Conservation (phyloP, 2,888 invertebrate genomes). For the Thelaira solivaga region DNA sequence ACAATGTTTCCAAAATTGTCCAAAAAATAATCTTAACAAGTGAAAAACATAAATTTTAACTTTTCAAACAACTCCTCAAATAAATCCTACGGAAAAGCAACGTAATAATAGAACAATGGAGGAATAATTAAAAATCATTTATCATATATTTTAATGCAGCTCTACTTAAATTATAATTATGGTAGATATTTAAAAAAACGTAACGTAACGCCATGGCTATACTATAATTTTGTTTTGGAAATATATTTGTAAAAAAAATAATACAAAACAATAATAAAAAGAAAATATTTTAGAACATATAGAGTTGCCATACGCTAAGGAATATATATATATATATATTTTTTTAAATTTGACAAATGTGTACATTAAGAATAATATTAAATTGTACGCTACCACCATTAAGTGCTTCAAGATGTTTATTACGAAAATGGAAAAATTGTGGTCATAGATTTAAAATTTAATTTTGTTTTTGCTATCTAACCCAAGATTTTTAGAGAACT, state of each 20-base stretch:
- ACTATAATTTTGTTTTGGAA: conserved; percentile 40
- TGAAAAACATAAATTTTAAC: conserved; percentile 8
- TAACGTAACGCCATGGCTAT: conserved; percentile 48
- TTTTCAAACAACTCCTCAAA: conserved; percentile 32
- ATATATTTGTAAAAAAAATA: conserved; percentile 26
- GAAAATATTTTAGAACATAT: conserved; percentile 13
- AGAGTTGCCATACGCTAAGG: conserved; percentile 58
- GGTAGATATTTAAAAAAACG: conserved; percentile 23
- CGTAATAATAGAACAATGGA: conserved; percentile 37
- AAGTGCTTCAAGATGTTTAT: conserved; percentile 43
- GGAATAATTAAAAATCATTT: conserved; percentile 23
- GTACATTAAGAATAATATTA: conserved; percentile 37
- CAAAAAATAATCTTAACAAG: conserved; percentile 13
- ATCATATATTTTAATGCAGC: conserved; percentile 31
- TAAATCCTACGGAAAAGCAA: conserved; percentile 22
- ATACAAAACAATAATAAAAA: conserved; percentile 1
- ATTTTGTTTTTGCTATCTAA: not conserved
- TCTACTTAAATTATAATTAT: conserved; percentile 30
- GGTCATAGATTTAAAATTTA: conserved; percentile 44
- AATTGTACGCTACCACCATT: conserved; percentile 20
- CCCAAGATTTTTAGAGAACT: not conserved
- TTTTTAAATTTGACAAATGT: conserved; percentile 39
- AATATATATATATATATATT: not conserved
- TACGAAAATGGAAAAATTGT: conserved; percentile 53
- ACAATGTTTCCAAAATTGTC: conserved; percentile 14